Conservation (phyloP, 2,113 vertebrate genomes). For the Gopherus flavomarginatus region DNA sequence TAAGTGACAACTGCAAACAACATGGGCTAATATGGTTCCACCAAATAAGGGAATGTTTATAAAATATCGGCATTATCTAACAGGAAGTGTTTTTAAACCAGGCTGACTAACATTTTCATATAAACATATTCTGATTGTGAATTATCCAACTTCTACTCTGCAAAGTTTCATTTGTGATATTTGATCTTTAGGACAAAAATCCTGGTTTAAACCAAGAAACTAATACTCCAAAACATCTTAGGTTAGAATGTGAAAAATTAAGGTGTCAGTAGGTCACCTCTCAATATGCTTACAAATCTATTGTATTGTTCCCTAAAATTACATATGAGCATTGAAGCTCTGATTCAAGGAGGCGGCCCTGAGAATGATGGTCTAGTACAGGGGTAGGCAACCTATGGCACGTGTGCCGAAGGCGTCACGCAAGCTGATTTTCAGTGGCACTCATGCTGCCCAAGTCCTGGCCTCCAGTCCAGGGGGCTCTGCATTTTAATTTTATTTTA, state of each 20-base stretch:
- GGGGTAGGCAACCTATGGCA: too few relatives aligned
- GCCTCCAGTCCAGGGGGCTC: too few relatives aligned
- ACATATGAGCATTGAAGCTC: neutral
- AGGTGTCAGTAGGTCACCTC: conserved; percentile 15
- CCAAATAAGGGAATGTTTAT: neutral
- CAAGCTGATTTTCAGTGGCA: too few relatives aligned
- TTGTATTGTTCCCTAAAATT: conserved; percentile 27
- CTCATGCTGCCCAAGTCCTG: too few relatives aligned
- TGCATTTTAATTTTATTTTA: too few relatives aligned
- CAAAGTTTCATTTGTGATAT: conserved; percentile 38
- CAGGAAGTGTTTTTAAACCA: neutral
- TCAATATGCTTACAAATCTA: conserved; percentile 4
- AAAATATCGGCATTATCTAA: neutral
- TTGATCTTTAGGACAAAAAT: conserved; percentile 1
- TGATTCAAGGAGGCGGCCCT: neutral
- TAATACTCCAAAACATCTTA: conserved; percentile 10
- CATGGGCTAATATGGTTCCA: neutral
- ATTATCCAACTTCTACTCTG: conserved; percentile 23
- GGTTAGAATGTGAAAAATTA: neutral
- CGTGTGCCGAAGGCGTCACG: too few relatives aligned
- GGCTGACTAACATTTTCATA: neutral
- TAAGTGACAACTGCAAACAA: neutral
- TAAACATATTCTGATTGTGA: conserved; percentile 2
- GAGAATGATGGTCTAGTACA: neutral
- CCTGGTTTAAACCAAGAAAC: conserved; percentile 41